Evolutionary conservation across 2,888 invertebrate species (phyloP), one percentile per base, ranked within the genome.

Genomic region (Ceraclea dissimilis): DNA sequence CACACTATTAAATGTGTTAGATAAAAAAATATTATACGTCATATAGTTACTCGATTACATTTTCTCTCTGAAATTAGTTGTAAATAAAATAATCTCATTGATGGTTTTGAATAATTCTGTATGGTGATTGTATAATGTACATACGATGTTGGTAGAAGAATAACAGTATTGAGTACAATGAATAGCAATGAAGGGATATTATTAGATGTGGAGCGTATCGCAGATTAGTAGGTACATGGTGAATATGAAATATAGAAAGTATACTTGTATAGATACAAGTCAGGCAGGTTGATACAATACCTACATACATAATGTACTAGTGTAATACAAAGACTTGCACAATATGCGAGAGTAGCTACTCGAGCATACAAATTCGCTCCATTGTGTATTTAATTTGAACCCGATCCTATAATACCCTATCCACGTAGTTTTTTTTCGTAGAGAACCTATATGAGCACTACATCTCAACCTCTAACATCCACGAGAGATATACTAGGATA

Each of bases 371-470:
- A 39, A 39, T 39, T 39, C 13, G 16, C 39, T 39, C 39, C 16
- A 39, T 39, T 39, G 39, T 39, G 39, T 39, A 16, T 16, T 39
- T 39, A 39, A 39, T 39, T 39, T 39, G 39, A 39, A 39, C 39
- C 39, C 39, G 16, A 39, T 39, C 39, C 39, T 39, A 39, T 39
- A 39, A 39, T 39, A 39, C 39, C 39, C 2, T 13, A 39, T 39
- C 39, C 39, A 39, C 16, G 39, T 39, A n/a, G 39, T 39, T n/a
- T 39, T 31, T 31, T 39, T 39, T 39, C 39, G 13, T 16, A 39
- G 13, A 39, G 39, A 39, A 39, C 13, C 39, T 13, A 39, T 39
- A 39, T 13, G 39, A 39, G 39, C 13, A 4, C 39, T 39, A 13
- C 13, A 39, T 39, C 39, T 39, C 39, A 4, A 8, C 39, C 39